These are phyloP conservation scores for Tetragnatha versicolor DNA, from an alignment of 1,140 invertebrate genomes.

Conservation along the genomic window DNA sequence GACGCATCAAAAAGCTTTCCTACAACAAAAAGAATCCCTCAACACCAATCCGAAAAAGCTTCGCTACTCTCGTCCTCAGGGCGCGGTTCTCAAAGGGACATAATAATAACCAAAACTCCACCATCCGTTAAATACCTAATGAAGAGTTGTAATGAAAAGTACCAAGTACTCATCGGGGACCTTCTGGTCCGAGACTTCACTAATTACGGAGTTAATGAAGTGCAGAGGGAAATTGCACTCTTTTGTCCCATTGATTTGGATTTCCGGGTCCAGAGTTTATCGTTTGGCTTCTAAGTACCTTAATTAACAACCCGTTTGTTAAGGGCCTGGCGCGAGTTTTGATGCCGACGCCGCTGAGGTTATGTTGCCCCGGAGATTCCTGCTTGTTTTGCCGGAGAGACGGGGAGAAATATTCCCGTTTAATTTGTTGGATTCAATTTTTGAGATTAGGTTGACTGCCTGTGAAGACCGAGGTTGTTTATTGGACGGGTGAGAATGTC, in stretches of 20 bases:
- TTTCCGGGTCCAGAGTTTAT: not conserved
- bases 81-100: not conserved
- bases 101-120: not conserved
- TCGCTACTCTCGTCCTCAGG: not conserved
- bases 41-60: too few relatives aligned
- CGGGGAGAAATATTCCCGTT: not conserved
- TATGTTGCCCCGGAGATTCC: conserved; percentile 9
- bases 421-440: conserved; percentile 17
- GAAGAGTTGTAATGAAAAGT: conserved; percentile 35
- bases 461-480: too few relatives aligned
- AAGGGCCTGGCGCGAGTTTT: not conserved
- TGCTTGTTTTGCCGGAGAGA: too few relatives aligned
- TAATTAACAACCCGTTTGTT: conserved; percentile 23
- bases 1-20: too few relatives aligned
- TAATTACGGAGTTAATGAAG: conserved; percentile 46
- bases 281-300: conserved; percentile 12
- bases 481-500: too few relatives aligned
- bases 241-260: conserved; percentile 27
- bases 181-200: not conserved
- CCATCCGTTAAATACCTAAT: conserved; percentile 6
- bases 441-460: too few relatives aligned
- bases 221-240: conserved; percentile 36
- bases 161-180: conserved; percentile 12
- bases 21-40: too few relatives aligned
- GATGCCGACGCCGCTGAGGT: not conserved